phyloP scores from a whole-genome alignment of 92 coral and sea anemone genomes.

The Hydrozoanthus gracilis region DNA sequence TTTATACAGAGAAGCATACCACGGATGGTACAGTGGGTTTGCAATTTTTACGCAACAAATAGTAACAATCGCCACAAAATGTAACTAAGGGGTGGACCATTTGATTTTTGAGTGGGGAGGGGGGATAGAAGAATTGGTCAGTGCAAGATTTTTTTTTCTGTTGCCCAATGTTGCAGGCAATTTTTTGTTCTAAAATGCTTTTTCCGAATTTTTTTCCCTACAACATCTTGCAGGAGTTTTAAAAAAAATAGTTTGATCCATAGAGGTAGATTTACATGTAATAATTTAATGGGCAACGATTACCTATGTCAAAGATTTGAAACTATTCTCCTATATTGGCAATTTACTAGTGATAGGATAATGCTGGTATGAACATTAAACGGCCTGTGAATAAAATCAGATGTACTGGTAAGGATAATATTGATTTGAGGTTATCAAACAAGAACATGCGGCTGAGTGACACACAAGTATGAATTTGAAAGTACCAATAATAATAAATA shows the following conservation, averaged over 20 bases:
- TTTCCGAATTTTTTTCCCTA: constrained; percentile 15
- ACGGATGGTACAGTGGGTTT: no score
- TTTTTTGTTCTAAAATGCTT: neutral
- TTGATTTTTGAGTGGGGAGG: neutral
- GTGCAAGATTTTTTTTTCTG: neutral
- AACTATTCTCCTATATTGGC: constrained; percentile 2
- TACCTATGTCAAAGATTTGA: neutral
- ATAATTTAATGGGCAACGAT: constrained; percentile 1
- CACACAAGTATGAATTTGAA: constrained; percentile 37
- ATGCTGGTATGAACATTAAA: constrained; percentile 25
- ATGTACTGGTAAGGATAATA: constrained; percentile 39
- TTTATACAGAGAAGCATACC: no score
- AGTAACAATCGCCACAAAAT: no score
- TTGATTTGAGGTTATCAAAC: constrained; percentile 14
- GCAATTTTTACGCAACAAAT: no score
- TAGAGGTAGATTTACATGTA: neutral
- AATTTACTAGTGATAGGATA: constrained; percentile 31
- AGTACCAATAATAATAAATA: constrained; percentile 32
- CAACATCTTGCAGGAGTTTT: constrained; percentile 14
- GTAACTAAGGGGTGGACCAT: neutral
- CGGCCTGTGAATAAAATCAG: constrained; percentile 36
- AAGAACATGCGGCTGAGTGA: constrained; percentile 33
- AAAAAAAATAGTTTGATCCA: no score
- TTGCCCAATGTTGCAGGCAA: neutral
- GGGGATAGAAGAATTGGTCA: neutral